Percentiles rank a stretch among this genome's conserved stretches.
phyloP scores from a whole-genome alignment of 2,888 invertebrate genomes.

The Tinea semifulvella region DNA sequence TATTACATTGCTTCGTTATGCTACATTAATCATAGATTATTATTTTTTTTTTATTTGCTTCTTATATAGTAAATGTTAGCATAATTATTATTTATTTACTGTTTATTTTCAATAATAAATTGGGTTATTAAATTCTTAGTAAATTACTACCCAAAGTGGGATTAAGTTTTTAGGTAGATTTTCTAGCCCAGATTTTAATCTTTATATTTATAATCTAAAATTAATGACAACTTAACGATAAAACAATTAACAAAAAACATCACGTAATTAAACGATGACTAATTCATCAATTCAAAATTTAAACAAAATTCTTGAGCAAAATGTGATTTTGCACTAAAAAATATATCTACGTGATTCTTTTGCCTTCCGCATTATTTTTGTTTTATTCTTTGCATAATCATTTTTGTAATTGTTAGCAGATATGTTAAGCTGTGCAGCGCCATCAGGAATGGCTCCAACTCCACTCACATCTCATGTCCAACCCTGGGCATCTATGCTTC shows the following conservation, averaged over 20 bases:
- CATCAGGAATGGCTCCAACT: slow-evolving; percentile 56
- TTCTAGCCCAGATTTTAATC: too few species aligned
- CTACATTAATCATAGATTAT: too few species aligned
- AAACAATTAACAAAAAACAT: slow-evolving; percentile 6
- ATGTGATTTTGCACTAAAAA: background rate
- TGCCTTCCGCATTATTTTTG: background rate
- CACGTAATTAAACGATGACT: slow-evolving; percentile 10
- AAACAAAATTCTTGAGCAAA: background rate
- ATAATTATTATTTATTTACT: too few species aligned
- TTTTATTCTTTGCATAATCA: background rate
- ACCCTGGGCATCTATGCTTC: slow-evolving; percentile 40
- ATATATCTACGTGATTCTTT: background rate
- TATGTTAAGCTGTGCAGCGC: slow-evolving; percentile 55
- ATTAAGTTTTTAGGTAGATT: too few species aligned
- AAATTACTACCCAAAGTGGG: too few species aligned
- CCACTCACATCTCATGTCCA: slow-evolving; percentile 40
- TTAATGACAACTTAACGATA: too few species aligned
- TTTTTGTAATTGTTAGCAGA: background rate
- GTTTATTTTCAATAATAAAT: too few species aligned
- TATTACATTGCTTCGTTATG: too few species aligned
- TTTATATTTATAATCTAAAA: too few species aligned
- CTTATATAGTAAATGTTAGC: too few species aligned
- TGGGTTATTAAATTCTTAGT: too few species aligned
- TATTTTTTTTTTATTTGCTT: too few species aligned
- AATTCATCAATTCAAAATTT: background rate